Evolutionary conservation across 2,113 vertebrate species (phyloP).

Genomic region (Tyrannus savana): DNA sequence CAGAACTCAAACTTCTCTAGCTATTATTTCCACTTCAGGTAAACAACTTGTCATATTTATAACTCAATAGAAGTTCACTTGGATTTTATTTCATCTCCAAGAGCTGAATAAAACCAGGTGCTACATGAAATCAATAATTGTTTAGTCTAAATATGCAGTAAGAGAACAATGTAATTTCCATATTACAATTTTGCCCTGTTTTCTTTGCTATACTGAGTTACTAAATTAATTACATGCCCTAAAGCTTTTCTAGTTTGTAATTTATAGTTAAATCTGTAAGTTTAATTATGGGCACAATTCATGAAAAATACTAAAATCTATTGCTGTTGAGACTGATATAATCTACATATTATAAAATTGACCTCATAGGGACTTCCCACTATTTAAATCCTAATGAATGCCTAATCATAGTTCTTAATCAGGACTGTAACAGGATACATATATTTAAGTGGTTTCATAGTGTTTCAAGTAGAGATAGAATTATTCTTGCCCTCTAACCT

Average conservation of each 20-base stretch:
- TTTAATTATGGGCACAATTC: neutral
- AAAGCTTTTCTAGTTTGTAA: neutral
- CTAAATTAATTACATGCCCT: neutral
- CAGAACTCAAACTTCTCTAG: neutral
- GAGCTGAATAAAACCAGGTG: neutral
- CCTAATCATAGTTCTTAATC: neutral
- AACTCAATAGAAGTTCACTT: neutral
- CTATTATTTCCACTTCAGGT: neutral
- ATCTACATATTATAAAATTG: neutral
- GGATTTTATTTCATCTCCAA: neutral
- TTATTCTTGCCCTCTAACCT: neutral
- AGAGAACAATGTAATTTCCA: neutral
- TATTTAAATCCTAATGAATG: neutral
- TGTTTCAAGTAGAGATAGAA: neutral
- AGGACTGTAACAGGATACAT: neutral
- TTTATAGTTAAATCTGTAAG: neutral
- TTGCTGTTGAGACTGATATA: rapidly evolving
- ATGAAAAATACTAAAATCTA: neutral
- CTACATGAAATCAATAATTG: neutral
- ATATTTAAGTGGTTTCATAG: neutral
- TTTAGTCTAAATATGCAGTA: neutral
- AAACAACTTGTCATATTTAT: neutral
- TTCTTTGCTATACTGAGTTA: neutral
- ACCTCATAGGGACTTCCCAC: neutral
- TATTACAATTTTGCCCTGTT: neutral